phyloP scores from a whole-genome alignment of 2,113 vertebrate species.

The Lethenteron reissneri region DNA sequence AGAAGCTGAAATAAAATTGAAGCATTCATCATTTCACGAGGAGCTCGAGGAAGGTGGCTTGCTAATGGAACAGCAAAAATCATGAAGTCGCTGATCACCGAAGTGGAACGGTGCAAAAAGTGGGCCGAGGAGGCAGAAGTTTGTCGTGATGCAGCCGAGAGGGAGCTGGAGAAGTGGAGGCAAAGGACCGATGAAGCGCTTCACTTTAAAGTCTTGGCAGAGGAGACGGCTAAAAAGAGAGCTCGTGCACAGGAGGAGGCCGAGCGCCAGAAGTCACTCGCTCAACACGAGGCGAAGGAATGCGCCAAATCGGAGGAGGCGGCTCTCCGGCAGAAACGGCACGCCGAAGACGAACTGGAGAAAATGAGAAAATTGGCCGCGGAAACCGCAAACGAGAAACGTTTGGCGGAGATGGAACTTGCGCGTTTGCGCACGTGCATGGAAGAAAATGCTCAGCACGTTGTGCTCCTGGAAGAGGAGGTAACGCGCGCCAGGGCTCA shows the following conservation, averaged over 20 bases:
- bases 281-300: constrained; percentile 61
- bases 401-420: constrained; percentile 62
- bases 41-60: constrained; percentile 69
- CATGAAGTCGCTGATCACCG: constrained; percentile 54
- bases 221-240: constrained; percentile 80
- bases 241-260: constrained; percentile 63
- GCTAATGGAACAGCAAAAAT: constrained; percentile 59
- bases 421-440: constrained; percentile 67
- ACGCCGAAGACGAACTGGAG: constrained; percentile 72
- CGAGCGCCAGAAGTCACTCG: constrained; percentile 79
- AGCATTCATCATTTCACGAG: constrained; percentile 49
- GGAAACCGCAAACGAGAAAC: constrained; percentile 60
- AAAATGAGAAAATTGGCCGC: constrained; percentile 63
- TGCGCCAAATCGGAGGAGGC: constrained; percentile 62
- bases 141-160: constrained; percentile 50
- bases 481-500: constrained; percentile 58
- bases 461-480: constrained; percentile 66
- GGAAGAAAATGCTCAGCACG: constrained; percentile 71
- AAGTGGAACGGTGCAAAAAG: constrained; percentile 38
- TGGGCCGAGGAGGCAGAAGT: constrained; percentile 52
- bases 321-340: constrained; percentile 63
- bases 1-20: constrained; percentile 42
- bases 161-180: constrained; percentile 78
- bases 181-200: constrained; percentile 83
- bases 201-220: constrained; percentile 59